Base-by-base conservation (phyloP, 2,113 vertebrate species). In the Diglossa brunneiventris region DNA sequence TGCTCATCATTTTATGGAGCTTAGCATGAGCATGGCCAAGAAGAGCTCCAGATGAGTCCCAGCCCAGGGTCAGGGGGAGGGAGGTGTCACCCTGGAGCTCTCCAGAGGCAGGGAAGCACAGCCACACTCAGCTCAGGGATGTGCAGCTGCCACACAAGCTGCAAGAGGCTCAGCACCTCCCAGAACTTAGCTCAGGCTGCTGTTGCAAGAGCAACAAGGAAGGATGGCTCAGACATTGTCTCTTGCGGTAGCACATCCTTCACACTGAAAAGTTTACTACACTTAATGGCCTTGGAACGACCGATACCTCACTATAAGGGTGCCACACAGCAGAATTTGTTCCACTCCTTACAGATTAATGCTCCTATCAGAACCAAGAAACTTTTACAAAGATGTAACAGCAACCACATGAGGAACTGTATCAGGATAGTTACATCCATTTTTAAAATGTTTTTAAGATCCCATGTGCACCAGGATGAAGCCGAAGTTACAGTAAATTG, bases 11-110 rank as follows among this genome's bases (percentile, higher is more conserved):
- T 96, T 83, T 62, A 56, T 35, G 70, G 85, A 63, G 56, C 87
- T 90, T 89, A 86, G 91, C 79, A n/a, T 28, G 79, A 88, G 76
- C 47, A 37, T 5, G 31, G 88, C 85, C 90, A 94, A 92, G 92
- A 92, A 96, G 85, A 96, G 81, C n/a, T 75, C 79, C 56, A 84
- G 75, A 72, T 30, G 56, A 88, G 83, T 58, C 83, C 47, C 44
- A 39, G 61, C 21, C 15, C 49, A 63, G 83, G 89, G 90, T 83
- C 83, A 92, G 83, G 27, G 41, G 56, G 63, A 96, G 61, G 63
- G 66, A 90, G 52, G 22, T 0, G 0, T 63, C 7, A 41, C 21
- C 47, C 18, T 79, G 59, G 79, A 64, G 31, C 67, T 73, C 22
- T 50, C 15, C 55, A 87, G 81, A 41, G 7, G 46, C 82, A 59